These are phyloP conservation scores for Varanus salvator DNA, from an alignment of 2,113 vertebrate genomes.

Conservation along the genomic window DNA sequence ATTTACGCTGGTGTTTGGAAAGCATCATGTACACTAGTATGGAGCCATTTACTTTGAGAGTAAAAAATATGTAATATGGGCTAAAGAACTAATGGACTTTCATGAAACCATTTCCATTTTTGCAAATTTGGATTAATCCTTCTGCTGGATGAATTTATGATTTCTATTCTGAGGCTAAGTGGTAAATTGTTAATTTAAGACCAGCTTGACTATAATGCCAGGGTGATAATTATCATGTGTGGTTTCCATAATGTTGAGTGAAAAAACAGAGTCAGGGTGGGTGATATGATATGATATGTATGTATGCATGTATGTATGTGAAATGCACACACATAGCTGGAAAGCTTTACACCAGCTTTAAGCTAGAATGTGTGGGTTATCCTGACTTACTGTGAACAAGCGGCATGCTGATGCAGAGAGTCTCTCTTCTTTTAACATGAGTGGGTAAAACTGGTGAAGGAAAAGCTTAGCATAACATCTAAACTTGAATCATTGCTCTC, in stretches of 20 bases:
- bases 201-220: slow-evolving; percentile 34
- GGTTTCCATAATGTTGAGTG: neutral
- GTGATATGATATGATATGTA: too few species aligned
- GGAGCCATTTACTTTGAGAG: slow-evolving; percentile 46
- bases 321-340: neutral
- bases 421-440: neutral
- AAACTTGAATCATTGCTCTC: neutral
- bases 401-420: neutral
- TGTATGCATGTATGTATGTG: neutral
- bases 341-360: neutral
- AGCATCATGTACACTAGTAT: neutral
- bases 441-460: neutral
- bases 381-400: neutral
- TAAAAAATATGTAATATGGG: slow-evolving; percentile 39
- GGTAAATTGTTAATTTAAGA: slow-evolving; percentile 53
- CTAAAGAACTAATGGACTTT: slow-evolving; percentile 13
- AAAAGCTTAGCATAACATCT: neutral
- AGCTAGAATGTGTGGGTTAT: neutral
- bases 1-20: neutral
- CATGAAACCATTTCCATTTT: slow-evolving; percentile 32
- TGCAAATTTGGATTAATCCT: neutral
- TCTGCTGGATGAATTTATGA: slow-evolving; percentile 47
- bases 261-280: neutral
- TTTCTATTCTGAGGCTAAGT: slow-evolving; percentile 41
- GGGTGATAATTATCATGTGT: neutral